Conservation (phyloP, 1,140 invertebrate species). For the Scaptomyza graminum region DNA sequence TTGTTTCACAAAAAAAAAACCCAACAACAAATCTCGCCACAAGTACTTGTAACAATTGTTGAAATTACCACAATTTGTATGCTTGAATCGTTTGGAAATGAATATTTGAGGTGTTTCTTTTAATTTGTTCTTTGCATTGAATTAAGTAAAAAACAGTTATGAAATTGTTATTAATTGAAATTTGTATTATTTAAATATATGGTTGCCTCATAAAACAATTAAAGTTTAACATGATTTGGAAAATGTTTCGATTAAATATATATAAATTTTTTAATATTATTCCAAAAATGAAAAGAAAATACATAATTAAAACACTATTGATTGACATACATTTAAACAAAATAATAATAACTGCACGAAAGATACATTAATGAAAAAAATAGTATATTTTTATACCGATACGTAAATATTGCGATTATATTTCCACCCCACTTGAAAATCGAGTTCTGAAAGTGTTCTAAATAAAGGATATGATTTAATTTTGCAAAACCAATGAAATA, state of each 20-base stretch:
- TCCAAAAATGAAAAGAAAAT: constrained; percentile 8
- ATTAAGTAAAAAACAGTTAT: constrained; percentile 16
- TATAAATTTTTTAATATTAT: background rate
- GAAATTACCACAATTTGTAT: constrained; percentile 1
- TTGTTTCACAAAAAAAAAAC: constrained; percentile 17
- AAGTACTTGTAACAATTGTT: constrained; percentile 9
- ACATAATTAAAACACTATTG: background rate
- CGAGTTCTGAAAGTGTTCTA: constrained; percentile 45
- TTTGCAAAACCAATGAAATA: constrained; percentile 38
- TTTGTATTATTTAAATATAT: background rate
- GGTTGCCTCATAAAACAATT: background rate
- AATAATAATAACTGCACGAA: background rate
- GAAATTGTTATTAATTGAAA: constrained; percentile 17
- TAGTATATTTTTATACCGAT: constrained; percentile 44
- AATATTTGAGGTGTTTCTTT: constrained; percentile 12
- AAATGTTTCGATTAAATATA: constrained; percentile 12
- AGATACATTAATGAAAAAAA: constrained; percentile 31
- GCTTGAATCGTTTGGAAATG: constrained; percentile 18
- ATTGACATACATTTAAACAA: background rate
- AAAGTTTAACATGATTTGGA: constrained; percentile 2
- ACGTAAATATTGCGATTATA: constrained; percentile 41
- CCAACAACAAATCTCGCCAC: constrained; percentile 9
- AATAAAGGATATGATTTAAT: constrained; percentile 51
- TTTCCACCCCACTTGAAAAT: constrained; percentile 13
- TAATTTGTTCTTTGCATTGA: constrained; percentile 13